phyloP scores from a whole-genome alignment of 2,888 invertebrate genomes.

The Scelioninae gen. 1 region DNA sequence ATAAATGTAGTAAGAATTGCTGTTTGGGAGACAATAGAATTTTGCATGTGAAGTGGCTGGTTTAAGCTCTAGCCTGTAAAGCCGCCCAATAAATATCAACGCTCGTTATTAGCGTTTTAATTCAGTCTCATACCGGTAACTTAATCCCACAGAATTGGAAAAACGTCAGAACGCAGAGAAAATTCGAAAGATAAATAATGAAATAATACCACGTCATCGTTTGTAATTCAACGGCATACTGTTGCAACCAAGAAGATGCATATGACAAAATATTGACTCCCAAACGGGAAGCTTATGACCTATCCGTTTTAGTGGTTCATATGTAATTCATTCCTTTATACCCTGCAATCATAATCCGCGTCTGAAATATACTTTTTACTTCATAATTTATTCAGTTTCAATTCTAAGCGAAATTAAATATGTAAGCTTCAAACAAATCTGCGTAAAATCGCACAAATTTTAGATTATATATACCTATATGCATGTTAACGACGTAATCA shows the following conservation, averaged over 20 bases:
- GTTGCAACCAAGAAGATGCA: constrained; percentile 42
- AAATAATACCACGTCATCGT: constrained; percentile 80
- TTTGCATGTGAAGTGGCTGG: constrained; percentile 58
- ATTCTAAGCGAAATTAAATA: no score
- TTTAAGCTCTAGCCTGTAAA: constrained; percentile 73
- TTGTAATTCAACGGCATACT: constrained; percentile 74
- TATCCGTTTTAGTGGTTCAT: constrained; percentile 10
- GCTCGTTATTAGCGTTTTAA: constrained; percentile 83
- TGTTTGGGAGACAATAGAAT: constrained; percentile 73
- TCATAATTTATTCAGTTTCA: no score
- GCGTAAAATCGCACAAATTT: no score
- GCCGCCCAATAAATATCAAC: constrained; percentile 82
- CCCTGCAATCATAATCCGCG: background rate
- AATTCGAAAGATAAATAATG: constrained; percentile 80
- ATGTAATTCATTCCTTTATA: no score
- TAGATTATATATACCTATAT: no score
- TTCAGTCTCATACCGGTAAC: constrained; percentile 79
- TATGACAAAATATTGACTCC: constrained; percentile 45
- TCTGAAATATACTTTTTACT: background rate
- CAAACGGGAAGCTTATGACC: constrained; percentile 28
- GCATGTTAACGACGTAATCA: no score
- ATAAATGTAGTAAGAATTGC: constrained; percentile 81
- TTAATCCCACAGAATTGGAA: constrained; percentile 81
- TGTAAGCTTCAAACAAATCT: no score
- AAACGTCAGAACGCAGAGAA: constrained; percentile 75